Percentiles rank a stretch among this genome's conserved stretches.
These are phyloP conservation scores for Microctenopoma lineatum DNA, from an alignment of 2,797 vertebrate species.

Conservation along the genomic window DNA sequence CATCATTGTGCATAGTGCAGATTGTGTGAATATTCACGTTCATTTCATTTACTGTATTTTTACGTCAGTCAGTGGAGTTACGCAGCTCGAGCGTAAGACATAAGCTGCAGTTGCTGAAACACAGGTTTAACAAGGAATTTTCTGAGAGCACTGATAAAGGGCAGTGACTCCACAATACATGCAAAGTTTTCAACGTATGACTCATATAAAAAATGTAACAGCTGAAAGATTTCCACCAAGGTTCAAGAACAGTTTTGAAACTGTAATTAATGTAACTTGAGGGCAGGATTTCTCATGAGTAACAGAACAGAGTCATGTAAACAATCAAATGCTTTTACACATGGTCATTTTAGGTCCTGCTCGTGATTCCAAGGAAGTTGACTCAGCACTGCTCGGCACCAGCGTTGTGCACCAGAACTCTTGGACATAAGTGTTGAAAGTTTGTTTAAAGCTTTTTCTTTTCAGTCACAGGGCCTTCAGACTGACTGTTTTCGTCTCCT, in stretches of 20 bases:
- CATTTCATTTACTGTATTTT: slow-evolving; percentile 1
- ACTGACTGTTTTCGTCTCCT: slow-evolving; percentile 37
- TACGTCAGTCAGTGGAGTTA: slow-evolving; percentile 17
- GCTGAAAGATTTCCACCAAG: background rate
- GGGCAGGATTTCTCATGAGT: slow-evolving; percentile 56
- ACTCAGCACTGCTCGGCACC: slow-evolving; percentile 66
- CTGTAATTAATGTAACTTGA: slow-evolving; percentile 32
- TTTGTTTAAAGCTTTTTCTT: slow-evolving; percentile 26
- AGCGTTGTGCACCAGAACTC: slow-evolving; percentile 57
- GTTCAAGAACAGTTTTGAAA: background rate
- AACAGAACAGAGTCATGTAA: slow-evolving; percentile 53
- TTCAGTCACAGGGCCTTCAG: slow-evolving; percentile 15
- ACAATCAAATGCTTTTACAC: slow-evolving; percentile 42
- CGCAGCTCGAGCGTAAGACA: slow-evolving; percentile 1
- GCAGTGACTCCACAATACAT: background rate
- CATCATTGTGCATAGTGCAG: slow-evolving; percentile 7
- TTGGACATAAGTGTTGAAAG: slow-evolving; percentile 56
- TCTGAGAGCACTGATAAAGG: background rate
- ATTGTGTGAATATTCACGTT: slow-evolving; percentile 23
- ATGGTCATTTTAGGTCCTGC: slow-evolving; percentile 23
- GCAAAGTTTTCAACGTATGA: background rate
- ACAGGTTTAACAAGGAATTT: slow-evolving; percentile 1
- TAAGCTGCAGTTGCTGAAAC: slow-evolving; percentile 1
- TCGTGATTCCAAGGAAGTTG: slow-evolving; percentile 56
- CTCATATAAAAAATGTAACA: background rate